These are phyloP conservation scores for Brachionus paranguensis DNA, from an alignment of 1,140 invertebrate species.

Conservation along the genomic window DNA sequence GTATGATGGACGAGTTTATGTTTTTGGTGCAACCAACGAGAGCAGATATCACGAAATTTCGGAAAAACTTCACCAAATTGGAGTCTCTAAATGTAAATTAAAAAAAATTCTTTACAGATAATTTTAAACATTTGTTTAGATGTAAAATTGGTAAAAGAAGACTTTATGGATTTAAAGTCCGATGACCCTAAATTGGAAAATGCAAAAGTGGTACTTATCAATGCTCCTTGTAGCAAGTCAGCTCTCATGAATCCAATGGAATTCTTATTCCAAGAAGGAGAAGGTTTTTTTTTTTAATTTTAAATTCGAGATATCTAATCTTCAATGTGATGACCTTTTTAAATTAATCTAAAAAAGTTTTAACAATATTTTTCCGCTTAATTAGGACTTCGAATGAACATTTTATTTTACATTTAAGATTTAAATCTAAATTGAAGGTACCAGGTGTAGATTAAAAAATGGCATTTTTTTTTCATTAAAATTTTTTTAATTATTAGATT, in stretches of 20 bases:
- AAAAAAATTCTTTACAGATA: not conserved
- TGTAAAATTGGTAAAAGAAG: slow-evolving; percentile 22
- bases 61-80: not conserved
- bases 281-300: not conserved
- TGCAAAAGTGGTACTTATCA: slow-evolving; percentile 28
- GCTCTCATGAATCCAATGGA: slow-evolving; percentile 39
- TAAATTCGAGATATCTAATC: too few species aligned
- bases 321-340: too few species aligned
- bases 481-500: too few species aligned
- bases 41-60: not conserved
- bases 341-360: too few species aligned
- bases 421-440: too few species aligned
- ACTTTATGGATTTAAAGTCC: not conserved
- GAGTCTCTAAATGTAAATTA: slow-evolving; percentile 13
- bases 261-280: slow-evolving; percentile 38
- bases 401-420: too few species aligned
- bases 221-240: slow-evolving; percentile 24
- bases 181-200: slow-evolving; percentile 37
- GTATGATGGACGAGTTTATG: slow-evolving; percentile 31
- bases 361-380: too few species aligned
- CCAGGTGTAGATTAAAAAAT: too few species aligned
- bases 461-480: too few species aligned
- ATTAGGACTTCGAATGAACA: too few species aligned
- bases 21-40: slow-evolving; percentile 24
- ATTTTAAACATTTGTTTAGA: not conserved